Conservation (phyloP, 2,113 vertebrate species). For the Agelaius phoeniceus region DNA sequence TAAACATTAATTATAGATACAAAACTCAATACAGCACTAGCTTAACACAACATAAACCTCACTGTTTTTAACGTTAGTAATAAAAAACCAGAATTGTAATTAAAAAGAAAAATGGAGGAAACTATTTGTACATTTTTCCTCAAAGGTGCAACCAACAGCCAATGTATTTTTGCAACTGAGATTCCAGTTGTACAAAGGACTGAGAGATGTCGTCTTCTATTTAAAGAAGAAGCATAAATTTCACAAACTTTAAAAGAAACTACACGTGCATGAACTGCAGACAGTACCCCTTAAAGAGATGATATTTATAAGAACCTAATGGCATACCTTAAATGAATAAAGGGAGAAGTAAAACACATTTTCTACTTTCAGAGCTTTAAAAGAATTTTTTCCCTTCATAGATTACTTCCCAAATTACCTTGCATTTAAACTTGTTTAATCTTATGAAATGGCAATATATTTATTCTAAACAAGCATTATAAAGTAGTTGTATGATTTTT, state of each 20-base stretch:
- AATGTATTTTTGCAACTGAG: constrained; percentile 37
- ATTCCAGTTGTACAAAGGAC: constrained; percentile 67
- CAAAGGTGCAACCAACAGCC: constrained; percentile 41
- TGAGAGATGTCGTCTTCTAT: constrained; percentile 28
- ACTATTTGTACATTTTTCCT: constrained; percentile 32
- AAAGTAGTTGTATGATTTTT: constrained; percentile 35
- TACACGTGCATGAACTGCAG: constrained; percentile 1
- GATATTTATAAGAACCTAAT: constrained; percentile 41
- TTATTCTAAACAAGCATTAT: constrained; percentile 49
- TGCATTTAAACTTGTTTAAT: constrained; percentile 22
- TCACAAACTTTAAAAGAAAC: constrained; percentile 36
- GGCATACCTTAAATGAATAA: constrained; percentile 34
- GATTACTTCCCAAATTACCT: constrained; percentile 51
- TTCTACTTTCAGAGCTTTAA: not conserved
- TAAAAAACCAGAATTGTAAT: constrained; percentile 63
- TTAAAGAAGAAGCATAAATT: not conserved
- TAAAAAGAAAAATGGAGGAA: constrained; percentile 60
- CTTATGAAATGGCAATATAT: not conserved
- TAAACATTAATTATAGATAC: constrained; percentile 60
- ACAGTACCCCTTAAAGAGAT: constrained; percentile 38
- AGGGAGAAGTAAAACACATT: constrained; percentile 34
- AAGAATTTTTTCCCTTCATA: not conserved
- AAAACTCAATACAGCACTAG: constrained; percentile 66
- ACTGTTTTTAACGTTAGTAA: constrained; percentile 56
- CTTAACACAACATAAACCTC: constrained; percentile 54